Evolutionary conservation across 2,113 vertebrate genomes (phyloP).

Genomic region (Onychostoma macrolepis): DNA sequence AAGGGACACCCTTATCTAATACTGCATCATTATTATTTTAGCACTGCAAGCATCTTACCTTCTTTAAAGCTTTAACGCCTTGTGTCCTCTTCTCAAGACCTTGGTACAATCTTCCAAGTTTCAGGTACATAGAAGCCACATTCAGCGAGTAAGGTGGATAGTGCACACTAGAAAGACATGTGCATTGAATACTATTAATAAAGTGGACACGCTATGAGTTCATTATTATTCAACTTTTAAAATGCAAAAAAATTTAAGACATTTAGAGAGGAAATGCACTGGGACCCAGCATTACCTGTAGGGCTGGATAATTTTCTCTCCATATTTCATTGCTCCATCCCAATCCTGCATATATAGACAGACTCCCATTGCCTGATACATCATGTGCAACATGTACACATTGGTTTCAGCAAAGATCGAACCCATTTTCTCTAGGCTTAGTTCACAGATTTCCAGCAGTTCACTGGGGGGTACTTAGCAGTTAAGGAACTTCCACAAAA

Average conservation of each 20-base stretch:
- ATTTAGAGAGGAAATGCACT: background rate
- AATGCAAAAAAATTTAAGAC: background rate
- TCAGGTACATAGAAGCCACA: slow-evolving; percentile 97
- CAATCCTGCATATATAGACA: slow-evolving; percentile 97
- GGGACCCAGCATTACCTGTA: slow-evolving; percentile 68
- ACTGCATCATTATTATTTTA: background rate
- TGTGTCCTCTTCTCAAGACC: slow-evolving; percentile 84
- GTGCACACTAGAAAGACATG: slow-evolving; percentile 80
- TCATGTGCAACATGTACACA: slow-evolving; percentile 98
- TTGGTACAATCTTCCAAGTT: slow-evolving; percentile 90
- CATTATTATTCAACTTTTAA: background rate
- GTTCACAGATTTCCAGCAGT: slow-evolving; percentile 94
- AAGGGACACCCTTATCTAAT: background rate
- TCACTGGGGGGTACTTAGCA: slow-evolving; percentile 84
- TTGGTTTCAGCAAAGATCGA: slow-evolving; percentile 90
- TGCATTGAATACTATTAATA: slow-evolving; percentile 22
- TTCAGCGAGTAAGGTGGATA: slow-evolving; percentile 95
- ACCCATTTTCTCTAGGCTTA: slow-evolving; percentile 95
- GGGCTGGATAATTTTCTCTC: slow-evolving; percentile 85
- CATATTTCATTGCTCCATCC: slow-evolving; percentile 92
- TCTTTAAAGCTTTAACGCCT: slow-evolving; percentile 87
- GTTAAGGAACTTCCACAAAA: slow-evolving; percentile 79
- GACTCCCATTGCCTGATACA: slow-evolving; percentile 99
- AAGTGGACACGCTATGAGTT: background rate
- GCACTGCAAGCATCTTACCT: slow-evolving; percentile 73